These are phyloP conservation scores for Drosophila incognita DNA, from an alignment of 2,888 invertebrate genomes.

Conservation along the genomic window DNA sequence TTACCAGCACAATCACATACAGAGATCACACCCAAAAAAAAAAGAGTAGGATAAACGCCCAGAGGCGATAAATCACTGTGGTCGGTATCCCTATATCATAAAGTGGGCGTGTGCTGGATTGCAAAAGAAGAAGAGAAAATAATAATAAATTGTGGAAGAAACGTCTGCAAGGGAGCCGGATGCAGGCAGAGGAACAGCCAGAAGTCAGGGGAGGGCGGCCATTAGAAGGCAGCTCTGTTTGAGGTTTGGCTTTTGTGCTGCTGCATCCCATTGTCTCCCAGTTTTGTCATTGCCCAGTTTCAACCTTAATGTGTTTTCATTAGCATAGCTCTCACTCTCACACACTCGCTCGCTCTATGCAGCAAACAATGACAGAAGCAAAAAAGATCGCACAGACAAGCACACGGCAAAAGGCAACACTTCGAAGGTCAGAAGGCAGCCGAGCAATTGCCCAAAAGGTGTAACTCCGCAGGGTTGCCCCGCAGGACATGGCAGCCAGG, in stretches of 20 bases:
- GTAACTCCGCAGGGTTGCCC: slow-evolving; percentile 56
- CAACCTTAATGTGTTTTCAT: slow-evolving; percentile 62
- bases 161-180: slow-evolving; percentile 37
- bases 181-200: slow-evolving; percentile 3
- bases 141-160: slow-evolving; percentile 1
- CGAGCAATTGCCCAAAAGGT: slow-evolving; percentile 53
- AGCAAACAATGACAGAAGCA: slow-evolving; percentile 54
- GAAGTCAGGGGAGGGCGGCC: slow-evolving; percentile 24
- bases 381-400: slow-evolving; percentile 26
- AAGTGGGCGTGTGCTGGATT: slow-evolving; percentile 54
- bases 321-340: slow-evolving; percentile 39
- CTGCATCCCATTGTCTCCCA: slow-evolving; percentile 43
- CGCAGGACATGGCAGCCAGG: slow-evolving; percentile 47
- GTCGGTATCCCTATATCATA: slow-evolving; percentile 10
- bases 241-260: slow-evolving; percentile 72
- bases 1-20: not conserved
- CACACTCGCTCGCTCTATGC: not conserved
- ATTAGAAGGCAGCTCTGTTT: slow-evolving; percentile 54
- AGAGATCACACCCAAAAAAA: slow-evolving; percentile 5
- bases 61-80: slow-evolving; percentile 54
- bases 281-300: slow-evolving; percentile 15
- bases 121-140: not conserved
- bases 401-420: slow-evolving; percentile 23
- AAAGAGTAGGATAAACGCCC: slow-evolving; percentile 20
- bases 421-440: slow-evolving; percentile 51